Conservation (phyloP, 2,113 vertebrate species). For the Agapornis roseicollis region DNA sequence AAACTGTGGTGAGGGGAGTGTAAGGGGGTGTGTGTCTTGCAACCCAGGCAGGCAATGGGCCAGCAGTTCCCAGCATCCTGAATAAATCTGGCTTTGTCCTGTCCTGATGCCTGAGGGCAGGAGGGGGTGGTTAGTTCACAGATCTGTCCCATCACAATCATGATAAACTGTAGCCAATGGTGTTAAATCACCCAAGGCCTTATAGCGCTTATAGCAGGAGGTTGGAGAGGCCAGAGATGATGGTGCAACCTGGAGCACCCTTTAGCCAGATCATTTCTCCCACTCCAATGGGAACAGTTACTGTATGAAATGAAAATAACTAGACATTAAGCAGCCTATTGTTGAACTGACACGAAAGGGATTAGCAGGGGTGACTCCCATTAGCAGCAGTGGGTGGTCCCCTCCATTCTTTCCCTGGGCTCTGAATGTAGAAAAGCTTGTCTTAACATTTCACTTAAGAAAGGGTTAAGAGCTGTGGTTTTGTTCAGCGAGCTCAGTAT, state of each 20-base stretch:
- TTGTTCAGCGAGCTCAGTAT: conserved; percentile 41
- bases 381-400: neutral
- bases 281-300: neutral
- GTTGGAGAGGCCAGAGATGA: neutral
- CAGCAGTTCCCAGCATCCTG: neutral
- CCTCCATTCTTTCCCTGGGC: neutral
- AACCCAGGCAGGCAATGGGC: accelerated
- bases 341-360: neutral
- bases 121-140: neutral
- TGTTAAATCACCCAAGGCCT: neutral
- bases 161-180: neutral
- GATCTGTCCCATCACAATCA: neutral
- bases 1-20: neutral
- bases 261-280: neutral
- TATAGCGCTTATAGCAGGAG: neutral
- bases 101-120: neutral
- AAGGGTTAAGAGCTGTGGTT: conserved; percentile 57
- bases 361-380: neutral
- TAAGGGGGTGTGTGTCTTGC: neutral
- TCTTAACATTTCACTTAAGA: conserved; percentile 31
- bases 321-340: neutral
- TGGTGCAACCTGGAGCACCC: neutral
- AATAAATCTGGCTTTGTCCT: neutral
- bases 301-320: conserved; percentile 13
- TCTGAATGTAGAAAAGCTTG: neutral